Evolutionary conservation across 2,888 invertebrate genomes (phyloP), one percentile per base, ranked within the genome.

Genomic region (Sinopyrophorus schimmeli): DNA sequence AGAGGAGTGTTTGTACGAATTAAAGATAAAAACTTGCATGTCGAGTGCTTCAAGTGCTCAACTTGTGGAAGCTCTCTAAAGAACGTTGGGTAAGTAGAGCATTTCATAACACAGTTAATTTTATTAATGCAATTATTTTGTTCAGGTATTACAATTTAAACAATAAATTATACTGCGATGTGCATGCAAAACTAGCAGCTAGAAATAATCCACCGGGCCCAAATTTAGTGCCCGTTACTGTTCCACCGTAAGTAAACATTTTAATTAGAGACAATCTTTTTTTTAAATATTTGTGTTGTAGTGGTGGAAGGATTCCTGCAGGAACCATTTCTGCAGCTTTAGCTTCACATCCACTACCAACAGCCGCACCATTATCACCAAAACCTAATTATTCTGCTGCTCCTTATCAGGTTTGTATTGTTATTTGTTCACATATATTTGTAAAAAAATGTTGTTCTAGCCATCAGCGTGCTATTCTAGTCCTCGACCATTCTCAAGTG

Each of bases 1-100:
- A 98, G 97, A 65, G 98, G 98, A 61, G 95, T 97, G 58, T 98
- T 98, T 80, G 96, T 97, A 58, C 87, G 93, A 72, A 94, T 97
- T 76, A 94, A 93, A 83, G 96, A 96, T 69, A 92, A 92, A 78
- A 94, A 94, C 69, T 80, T 98, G 63, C 96, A 97, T 79, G 92
- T 94, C 61, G 95, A 95, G 69, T 97, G 97, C 77, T 96, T 97
- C 84, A 95, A 93, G 77, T 97, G 97, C 74, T 84, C 90, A 54
- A 94, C 93, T 41, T 97, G 97, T 74, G 95, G 96, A 61, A 81
- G 89, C 37, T 92, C 93, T 32, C 79, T 97, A 63, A 96, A 97
- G 78, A 96, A 97, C 80, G 91, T 93, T 77, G 97, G 97, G 72
- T 74, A 66, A 65, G 68, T 51, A 24, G 11, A 42, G 23, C 9